Evolutionary conservation across 2,113 vertebrate genomes (phyloP).

Genomic region (Corythoichthys intestinalis): DNA sequence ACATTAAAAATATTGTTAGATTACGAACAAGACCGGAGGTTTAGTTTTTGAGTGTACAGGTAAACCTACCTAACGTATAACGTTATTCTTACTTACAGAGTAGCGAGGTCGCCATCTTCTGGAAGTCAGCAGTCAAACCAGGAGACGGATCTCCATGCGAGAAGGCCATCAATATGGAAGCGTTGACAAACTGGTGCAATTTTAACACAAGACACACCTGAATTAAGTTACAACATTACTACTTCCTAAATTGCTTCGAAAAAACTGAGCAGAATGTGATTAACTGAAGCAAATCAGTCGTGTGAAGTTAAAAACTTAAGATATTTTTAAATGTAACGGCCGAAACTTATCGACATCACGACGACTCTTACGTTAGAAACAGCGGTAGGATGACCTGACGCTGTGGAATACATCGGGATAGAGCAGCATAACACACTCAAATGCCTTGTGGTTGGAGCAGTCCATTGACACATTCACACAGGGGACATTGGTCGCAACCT

Average conservation of each 20-base stretch:
- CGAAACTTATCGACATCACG: background rate
- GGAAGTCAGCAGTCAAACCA: background rate
- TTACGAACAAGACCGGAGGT: background rate
- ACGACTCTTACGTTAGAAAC: background rate
- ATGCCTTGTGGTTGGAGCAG: slow-evolving; percentile 13
- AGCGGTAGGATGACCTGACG: background rate
- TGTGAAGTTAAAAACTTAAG: background rate
- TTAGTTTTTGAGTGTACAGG: background rate
- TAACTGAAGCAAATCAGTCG: background rate
- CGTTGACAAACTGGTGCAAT: slow-evolving; percentile 18
- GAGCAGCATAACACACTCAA: slow-evolving; percentile 37
- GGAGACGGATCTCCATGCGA: background rate
- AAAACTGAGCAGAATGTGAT: background rate
- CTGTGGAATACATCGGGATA: background rate
- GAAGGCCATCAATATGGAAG: background rate
- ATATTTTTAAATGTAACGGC: background rate
- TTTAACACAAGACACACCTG: slow-evolving; percentile 10
- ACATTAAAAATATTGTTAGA: background rate
- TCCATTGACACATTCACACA: slow-evolving; percentile 18
- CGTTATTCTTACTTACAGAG: background rate
- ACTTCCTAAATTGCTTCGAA: background rate
- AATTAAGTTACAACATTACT: background rate
- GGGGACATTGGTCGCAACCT: background rate
- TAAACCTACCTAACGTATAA: background rate
- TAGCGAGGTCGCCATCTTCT: slow-evolving; percentile 4